A percentile compares a stretch with the other conserved stretches of the same genome.
Conservation (phyloP, 2,113 vertebrate genomes). For the Pteruthius melanotis region DNA sequence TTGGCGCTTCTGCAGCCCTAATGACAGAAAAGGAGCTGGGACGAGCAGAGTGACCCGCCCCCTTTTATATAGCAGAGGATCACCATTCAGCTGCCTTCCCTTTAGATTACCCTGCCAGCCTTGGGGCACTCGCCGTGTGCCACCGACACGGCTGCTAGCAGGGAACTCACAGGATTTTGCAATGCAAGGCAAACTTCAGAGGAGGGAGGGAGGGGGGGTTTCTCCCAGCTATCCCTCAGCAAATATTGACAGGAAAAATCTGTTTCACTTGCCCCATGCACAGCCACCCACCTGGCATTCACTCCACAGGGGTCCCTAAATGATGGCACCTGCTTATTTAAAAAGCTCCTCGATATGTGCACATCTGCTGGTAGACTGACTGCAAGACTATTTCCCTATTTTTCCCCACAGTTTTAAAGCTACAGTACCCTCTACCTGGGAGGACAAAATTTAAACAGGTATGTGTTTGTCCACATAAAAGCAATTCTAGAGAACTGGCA, state of each 20-base stretch:
- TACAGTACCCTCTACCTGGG: not conserved
- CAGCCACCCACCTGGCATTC: not conserved
- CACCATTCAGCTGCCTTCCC: not conserved
- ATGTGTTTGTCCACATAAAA: not conserved
- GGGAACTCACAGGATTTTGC: not conserved
- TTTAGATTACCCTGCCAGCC: not conserved
- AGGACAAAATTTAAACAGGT: not conserved
- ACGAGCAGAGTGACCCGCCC: not conserved
- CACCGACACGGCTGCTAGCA: not conserved
- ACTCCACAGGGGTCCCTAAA: not conserved
- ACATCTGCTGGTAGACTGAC: not conserved
- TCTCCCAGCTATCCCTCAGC: not conserved
- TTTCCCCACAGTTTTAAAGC: not conserved
- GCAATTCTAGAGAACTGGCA: not conserved
- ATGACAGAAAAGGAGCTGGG: conserved; percentile 40
- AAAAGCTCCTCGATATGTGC: not conserved
- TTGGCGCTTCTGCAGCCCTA: conserved; percentile 27
- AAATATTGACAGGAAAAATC: not conserved
- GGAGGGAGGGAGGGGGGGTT: not conserved
- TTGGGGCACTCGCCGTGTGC: not conserved
- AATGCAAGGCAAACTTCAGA: not conserved
- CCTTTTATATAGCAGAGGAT: conserved; percentile 33
- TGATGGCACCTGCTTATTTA: not conserved
- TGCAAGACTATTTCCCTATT: not conserved
- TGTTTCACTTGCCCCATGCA: not conserved